Base-by-base conservation (phyloP, 2,113 vertebrate genomes). In the Pedionomus torquatus region DNA sequence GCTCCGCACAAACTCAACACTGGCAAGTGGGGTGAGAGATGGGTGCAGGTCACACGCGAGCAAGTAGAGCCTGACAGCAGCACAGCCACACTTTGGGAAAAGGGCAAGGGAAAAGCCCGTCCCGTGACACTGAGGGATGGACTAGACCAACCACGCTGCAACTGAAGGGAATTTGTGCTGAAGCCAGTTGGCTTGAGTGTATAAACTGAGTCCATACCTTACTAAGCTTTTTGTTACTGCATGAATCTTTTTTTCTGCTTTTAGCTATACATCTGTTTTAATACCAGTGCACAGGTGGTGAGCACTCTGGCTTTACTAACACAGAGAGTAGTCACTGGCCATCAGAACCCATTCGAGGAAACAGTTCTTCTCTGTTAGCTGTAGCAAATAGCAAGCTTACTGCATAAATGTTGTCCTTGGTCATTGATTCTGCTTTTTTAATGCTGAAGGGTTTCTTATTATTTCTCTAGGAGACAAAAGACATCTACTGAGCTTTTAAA, bases 41-140 rank as follows among this genome's bases (percentile, higher is more conserved):
- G 20, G 33, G 6, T 49, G 28, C 19, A 31, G n/a, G 60, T 18
- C 3, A 3, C 9, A 13, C 1, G 1, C 1, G 11, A 46, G 31
- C 64, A 46, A n/a, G 19, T 7, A 48, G 49, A 83, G 16, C 48
- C 41, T 30, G 33, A 35, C 20, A 65, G 44, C n/a, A 65, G 68
- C 44, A 60, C 28, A 33, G 4, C 14, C 14, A 33, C 2, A 2
- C 16, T 46, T 51, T 5, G 9, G 17, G 63, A 57, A 55, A 80
- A 75, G 26, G 33, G 11, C 8, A 55, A 33, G 17, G n/a, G 17
- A 65, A 66, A 72, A 83, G 37, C 39, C 12, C 28, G 12, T 33
- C 17, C 18, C 7, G 20, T 3, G 18, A 7, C 26, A 7, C 39
- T 20, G 13, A 60, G 9, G 37, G 57, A 8, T 17, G 13, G 10